Base-by-base conservation (phyloP, 2,888 invertebrate genomes). In the Glaucopsyche alexis region DNA sequence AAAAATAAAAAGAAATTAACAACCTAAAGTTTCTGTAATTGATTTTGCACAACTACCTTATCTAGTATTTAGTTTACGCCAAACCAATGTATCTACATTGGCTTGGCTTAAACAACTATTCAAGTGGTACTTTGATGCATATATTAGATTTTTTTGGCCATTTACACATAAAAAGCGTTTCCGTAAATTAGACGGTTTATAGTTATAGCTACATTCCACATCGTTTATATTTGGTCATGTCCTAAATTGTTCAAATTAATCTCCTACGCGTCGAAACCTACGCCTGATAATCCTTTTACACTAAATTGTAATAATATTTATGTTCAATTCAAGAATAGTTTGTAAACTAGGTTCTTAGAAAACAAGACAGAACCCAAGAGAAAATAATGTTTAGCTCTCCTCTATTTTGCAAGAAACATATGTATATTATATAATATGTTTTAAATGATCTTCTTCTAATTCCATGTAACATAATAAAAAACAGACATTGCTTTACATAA, bases 181-280 rank as follows among this genome's bases (percentile, higher is more conserved):
- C 49, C 69, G 69, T 29, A 49, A 47, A 29, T 69, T 49, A 29
- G 47, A 1, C 7, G 14, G 11, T 47, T 19, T 29, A 69, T 69
- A 49, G 64, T 7, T 13, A 0, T 4, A 49, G 29, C 29, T 14
- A 69, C 49, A 69, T 69, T 69, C 69, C 49, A 47, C 29, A 11
- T 14, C 3, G 1, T 29, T 66, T 60, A 42, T n/a, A 19, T 49
- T 69, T 69, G 69, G 69, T 47, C 69, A 49, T 49, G 69, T 69
- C 47, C 69, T 69, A 69, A 49, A 69, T 69, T 29, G 19, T 47
- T 69, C 16, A 65, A 65, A 65, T 64, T 40, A 7, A 8, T 49
- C 69, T 49, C 69, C 69, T 69, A 69, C 69, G 49, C 69, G 42
- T 19, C 47, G 7, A 69, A 47, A 14, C 69, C 69, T 29, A 69